Conservation (phyloP, 2,113 vertebrate genomes). For the Psilopsiagon aurifrons region DNA sequence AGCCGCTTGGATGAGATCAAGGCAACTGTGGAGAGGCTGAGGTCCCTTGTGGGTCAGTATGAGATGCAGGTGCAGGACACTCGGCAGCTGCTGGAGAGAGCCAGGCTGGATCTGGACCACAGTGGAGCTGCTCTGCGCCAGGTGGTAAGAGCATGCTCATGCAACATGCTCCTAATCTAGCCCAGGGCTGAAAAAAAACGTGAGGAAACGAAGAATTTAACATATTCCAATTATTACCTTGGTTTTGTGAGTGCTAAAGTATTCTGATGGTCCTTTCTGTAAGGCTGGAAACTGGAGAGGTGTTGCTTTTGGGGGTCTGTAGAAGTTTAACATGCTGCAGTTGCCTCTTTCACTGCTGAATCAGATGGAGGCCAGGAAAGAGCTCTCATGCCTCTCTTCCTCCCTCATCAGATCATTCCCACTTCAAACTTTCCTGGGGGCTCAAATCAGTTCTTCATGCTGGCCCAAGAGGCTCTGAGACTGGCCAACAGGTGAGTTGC, state of each 20-base stretch:
- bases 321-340: fast-evolving
- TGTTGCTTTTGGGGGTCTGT: not conserved
- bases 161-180: fast-evolving
- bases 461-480: conserved; percentile 79
- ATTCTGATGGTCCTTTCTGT: not conserved
- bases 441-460: conserved; percentile 64
- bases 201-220: not conserved
- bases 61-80: conserved; percentile 69
- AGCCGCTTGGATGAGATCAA: conserved; percentile 72
- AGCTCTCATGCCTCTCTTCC: not conserved
- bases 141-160: conserved; percentile 63
- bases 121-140: conserved; percentile 58
- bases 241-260: not conserved
- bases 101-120: conserved; percentile 73
- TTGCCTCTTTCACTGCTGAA: not conserved
- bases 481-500: conserved; percentile 84
- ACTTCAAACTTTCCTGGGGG: conserved; percentile 35
- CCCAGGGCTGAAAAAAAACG: not conserved
- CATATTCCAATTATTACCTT: fast-evolving
- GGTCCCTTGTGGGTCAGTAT: conserved; percentile 64
- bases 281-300: not conserved
- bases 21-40: conserved; percentile 1
- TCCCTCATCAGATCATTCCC: conserved; percentile 75
- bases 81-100: conserved; percentile 67
- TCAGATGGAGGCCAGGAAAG: not conserved